A percentile compares a stretch with the other conserved stretches of the same genome.
phyloP scores from a whole-genome alignment of 2,797 vertebrate genomes.

The Rhyacichthys aspro region DNA sequence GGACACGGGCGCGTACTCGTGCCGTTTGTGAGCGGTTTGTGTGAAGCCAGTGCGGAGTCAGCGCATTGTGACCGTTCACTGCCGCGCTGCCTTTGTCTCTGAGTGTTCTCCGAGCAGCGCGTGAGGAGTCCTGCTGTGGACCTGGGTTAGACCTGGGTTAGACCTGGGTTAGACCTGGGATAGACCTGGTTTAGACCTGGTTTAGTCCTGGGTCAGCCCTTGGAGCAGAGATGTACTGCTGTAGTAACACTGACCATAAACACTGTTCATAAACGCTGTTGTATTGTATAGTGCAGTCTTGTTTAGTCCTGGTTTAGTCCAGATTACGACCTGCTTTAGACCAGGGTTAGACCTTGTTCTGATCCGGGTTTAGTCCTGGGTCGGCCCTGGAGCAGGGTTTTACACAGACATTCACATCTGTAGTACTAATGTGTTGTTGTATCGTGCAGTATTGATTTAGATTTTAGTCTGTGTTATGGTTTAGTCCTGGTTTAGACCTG shows the following conservation, averaged over 20 bases:
- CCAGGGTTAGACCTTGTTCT: too few species aligned
- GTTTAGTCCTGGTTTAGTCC: too few species aligned
- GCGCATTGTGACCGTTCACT: slow-evolving; percentile 11
- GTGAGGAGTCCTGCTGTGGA: slow-evolving; percentile 1
- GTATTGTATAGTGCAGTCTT: too few species aligned
- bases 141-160: neutral
- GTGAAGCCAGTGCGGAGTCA: slow-evolving; percentile 15
- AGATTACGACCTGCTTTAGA: too few species aligned
- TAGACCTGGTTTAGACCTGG: neutral
- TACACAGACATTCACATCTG: too few species aligned
- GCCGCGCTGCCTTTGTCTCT: slow-evolving; percentile 15
- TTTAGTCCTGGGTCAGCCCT: neutral
- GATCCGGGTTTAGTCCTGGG: too few species aligned
- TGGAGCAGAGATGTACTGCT: too few species aligned
- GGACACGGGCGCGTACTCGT: neutral
- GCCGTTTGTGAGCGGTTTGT: slow-evolving; percentile 2
- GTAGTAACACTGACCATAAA: neutral
- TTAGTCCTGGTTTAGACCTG: too few species aligned
- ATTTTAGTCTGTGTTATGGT: too few species aligned
- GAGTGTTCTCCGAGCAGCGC: neutral
- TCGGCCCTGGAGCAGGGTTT: too few species aligned
- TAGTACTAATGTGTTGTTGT: too few species aligned
- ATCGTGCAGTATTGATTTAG: too few species aligned
- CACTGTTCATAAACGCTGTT: neutral
- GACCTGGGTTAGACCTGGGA: neutral